Percentiles rank a stretch among this genome's conserved stretches.
These are phyloP conservation scores for Phoebastria nigripes DNA, from an alignment of 2,797 vertebrate genomes.

Conservation along the genomic window DNA sequence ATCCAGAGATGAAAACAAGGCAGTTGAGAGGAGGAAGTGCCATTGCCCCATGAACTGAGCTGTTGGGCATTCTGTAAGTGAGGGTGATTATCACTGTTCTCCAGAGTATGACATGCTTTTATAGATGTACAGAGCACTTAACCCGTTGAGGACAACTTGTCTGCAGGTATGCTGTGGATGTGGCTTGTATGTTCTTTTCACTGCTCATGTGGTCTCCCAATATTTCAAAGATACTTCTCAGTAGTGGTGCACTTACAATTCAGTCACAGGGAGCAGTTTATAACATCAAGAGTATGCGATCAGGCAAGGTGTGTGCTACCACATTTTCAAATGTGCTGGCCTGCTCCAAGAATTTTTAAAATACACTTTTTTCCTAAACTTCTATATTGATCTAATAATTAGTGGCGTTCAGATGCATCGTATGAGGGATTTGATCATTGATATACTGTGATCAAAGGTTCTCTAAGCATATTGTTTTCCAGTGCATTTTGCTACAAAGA, in stretches of 20 bases:
- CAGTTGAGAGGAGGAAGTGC: not conserved
- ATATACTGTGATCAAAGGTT: not conserved
- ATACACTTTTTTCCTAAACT: not conserved
- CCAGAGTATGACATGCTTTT: not conserved
- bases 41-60: not conserved
- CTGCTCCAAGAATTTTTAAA: not conserved
- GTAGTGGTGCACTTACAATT: not conserved
- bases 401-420: not conserved
- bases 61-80: not conserved
- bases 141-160: not conserved
- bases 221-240: not conserved
- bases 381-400: not conserved
- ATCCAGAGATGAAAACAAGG: not conserved
- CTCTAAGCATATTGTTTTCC: not conserved
- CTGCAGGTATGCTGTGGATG: not conserved
- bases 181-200: not conserved
- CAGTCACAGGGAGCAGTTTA: not conserved
- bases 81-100: not conserved
- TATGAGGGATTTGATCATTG: fast-evolving
- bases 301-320: not conserved
- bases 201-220: fast-evolving
- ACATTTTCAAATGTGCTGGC: not conserved
- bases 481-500: not conserved
- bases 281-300: not conserved
- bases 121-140: not conserved